Conservation (phyloP, 2,888 invertebrate genomes). For the Tenthredo livida region DNA sequence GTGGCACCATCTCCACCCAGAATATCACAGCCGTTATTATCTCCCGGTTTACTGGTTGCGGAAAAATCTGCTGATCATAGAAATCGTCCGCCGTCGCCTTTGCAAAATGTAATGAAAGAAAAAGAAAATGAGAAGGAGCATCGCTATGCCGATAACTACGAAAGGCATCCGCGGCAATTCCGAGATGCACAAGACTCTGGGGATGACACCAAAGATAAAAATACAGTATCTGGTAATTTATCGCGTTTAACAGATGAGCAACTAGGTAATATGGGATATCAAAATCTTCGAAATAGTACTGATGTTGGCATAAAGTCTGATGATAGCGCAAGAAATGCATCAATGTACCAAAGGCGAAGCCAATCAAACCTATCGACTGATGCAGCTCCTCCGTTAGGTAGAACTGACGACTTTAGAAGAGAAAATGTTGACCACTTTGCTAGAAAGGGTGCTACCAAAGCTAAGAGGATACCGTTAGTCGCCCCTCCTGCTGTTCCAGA, state of each 20-base stretch:
- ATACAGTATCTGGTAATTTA: slow-evolving; percentile 27
- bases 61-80: slow-evolving; percentile 59
- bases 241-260: slow-evolving; percentile 46
- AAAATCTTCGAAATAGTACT: slow-evolving; percentile 34
- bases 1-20: background rate
- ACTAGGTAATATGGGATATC: slow-evolving; percentile 39
- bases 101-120: slow-evolving; percentile 52
- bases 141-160: slow-evolving; percentile 72
- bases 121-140: slow-evolving; percentile 59
- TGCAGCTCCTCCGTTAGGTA: background rate
- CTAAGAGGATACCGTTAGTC: slow-evolving; percentile 13
- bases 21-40: slow-evolving; percentile 34
- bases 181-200: slow-evolving; percentile 36
- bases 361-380: slow-evolving; percentile 21
- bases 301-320: slow-evolving; percentile 34
- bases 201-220: slow-evolving; percentile 45
- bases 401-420: slow-evolving; percentile 39
- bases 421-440: slow-evolving; percentile 48
- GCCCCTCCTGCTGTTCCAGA: slow-evolving; percentile 26
- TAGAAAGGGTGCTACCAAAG: background rate
- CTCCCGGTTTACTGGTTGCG: slow-evolving; percentile 24
- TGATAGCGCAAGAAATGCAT: slow-evolving; percentile 31
- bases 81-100: slow-evolving; percentile 59
- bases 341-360: slow-evolving; percentile 49
- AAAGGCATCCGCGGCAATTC: slow-evolving; percentile 66